A percentile compares a stretch with the other conserved stretches of the same genome.
These are phyloP conservation scores for Nineta flava DNA, from an alignment of 2,888 invertebrate genomes.

Conservation along the genomic window DNA sequence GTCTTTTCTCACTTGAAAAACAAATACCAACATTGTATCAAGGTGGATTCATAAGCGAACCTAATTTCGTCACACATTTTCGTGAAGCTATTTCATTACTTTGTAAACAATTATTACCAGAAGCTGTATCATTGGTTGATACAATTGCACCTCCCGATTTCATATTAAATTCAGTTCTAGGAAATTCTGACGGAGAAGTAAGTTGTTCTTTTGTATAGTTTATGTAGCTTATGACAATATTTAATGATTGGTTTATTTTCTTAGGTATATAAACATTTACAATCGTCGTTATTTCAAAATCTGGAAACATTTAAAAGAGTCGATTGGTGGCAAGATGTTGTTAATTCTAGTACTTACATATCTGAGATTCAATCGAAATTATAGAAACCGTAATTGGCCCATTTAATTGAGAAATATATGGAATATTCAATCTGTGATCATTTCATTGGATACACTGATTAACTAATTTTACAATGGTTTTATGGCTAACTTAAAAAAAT, in stretches of 20 bases:
- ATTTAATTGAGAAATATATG: background rate
- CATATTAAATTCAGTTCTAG: conserved; percentile 71
- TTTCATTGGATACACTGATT: too few relatives aligned
- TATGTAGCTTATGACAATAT: background rate
- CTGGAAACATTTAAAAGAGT: conserved; percentile 50
- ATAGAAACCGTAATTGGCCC: conserved; percentile 17
- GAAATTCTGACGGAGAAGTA: conserved; percentile 73
- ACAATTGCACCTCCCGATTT: conserved; percentile 78
- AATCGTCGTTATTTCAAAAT: conserved; percentile 42
- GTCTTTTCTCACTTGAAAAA: conserved; percentile 54
- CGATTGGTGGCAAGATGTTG: conserved; percentile 64
- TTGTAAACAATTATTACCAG: conserved; percentile 46
- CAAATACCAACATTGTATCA: conserved; percentile 60
- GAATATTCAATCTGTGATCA: too few relatives aligned
- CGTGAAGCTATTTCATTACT: conserved; percentile 49
- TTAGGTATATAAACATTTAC: conserved; percentile 60
- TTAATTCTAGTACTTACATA: conserved; percentile 31
- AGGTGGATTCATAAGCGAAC: conserved; percentile 40
- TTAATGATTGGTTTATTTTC: conserved; percentile 12
- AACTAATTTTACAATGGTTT: too few relatives aligned
- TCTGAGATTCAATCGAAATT: conserved; percentile 26
- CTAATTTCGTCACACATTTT: conserved; percentile 38
- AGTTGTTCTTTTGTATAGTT: conserved; percentile 8
- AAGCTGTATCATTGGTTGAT: conserved; percentile 64
- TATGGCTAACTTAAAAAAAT: too few relatives aligned